phyloP scores from a whole-genome alignment of 2,797 vertebrate genomes.

The Anas bahamensis region DNA sequence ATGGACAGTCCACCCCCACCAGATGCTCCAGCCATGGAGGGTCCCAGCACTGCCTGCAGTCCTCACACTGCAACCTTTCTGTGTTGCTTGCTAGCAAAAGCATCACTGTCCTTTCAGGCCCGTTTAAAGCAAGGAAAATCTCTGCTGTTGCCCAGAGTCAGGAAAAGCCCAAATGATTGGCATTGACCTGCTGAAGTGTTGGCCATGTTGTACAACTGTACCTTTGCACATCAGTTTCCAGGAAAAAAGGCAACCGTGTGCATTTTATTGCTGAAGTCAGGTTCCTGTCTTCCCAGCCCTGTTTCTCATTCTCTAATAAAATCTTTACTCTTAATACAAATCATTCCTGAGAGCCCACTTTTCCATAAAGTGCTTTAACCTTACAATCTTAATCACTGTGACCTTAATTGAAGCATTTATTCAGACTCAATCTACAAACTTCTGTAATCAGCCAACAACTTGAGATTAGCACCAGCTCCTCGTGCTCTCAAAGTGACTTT shows the following conservation, averaged over 20 bases:
- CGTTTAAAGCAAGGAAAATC: background rate
- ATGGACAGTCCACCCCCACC: background rate
- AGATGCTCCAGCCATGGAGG: background rate
- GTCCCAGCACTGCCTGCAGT: background rate
- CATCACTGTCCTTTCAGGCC: no score
- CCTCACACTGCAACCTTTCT: background rate
- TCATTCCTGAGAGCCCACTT: background rate
- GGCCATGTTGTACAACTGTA: background rate
- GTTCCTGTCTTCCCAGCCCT: background rate
- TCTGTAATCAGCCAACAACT: background rate
- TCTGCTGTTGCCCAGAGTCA: background rate
- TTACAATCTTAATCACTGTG: background rate
- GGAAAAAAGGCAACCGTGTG: background rate
- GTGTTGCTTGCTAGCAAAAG: background rate
- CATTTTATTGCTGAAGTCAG: conserved; percentile 47
- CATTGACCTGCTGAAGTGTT: background rate
- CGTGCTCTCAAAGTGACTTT: background rate
- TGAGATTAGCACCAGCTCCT: background rate
- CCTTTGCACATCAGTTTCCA: conserved; percentile 17
- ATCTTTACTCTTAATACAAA: background rate
- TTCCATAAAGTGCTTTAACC: background rate
- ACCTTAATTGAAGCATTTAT: conserved; percentile 2
- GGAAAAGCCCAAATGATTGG: conserved; percentile 12
- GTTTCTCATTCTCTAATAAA: conserved; percentile 24
- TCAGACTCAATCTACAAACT: background rate